Percentiles rank a stretch among this genome's conserved stretches.
Conservation (phyloP, 2,888 invertebrate species). For the Melipona bicolor region DNA sequence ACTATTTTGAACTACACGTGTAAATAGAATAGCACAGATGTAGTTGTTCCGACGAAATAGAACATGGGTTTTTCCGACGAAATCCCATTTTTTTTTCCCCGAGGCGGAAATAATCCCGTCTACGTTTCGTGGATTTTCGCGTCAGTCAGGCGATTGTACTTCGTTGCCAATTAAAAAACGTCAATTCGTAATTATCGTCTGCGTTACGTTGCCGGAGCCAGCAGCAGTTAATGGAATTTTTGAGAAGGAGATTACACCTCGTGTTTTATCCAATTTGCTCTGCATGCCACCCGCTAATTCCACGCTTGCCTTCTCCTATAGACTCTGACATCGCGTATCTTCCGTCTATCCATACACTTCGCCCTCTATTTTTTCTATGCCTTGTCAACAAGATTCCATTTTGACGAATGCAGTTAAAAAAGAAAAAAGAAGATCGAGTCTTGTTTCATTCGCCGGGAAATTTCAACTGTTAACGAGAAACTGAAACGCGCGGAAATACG, state of each 20-base stretch:
- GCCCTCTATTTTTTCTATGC: neutral
- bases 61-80: conserved; percentile 1
- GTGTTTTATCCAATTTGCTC: conserved; percentile 70
- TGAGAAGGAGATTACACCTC: conserved; percentile 80
- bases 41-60: too few species aligned
- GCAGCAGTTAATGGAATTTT: conserved; percentile 82
- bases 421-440: too few species aligned
- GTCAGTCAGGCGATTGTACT: conserved; percentile 55
- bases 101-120: conserved; percentile 54
- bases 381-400: neutral
- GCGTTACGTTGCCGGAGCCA: conserved; percentile 57
- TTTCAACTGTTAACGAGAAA: too few species aligned
- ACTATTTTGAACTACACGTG: neutral
- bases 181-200: conserved; percentile 80
- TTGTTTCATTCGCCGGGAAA: too few species aligned
- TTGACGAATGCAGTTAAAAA: neutral
- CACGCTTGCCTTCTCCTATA: conserved; percentile 21
- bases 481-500: too few species aligned
- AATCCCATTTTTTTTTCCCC: conserved; percentile 72
- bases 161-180: conserved; percentile 73
- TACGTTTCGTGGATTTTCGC: conserved; percentile 67
- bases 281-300: conserved; percentile 57
- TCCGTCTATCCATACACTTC: conserved; percentile 29
- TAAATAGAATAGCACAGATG: neutral
- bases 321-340: conserved; percentile 51